phyloP scores from a whole-genome alignment of 2,113 vertebrate species.

The Oreochromis tanganicae region DNA sequence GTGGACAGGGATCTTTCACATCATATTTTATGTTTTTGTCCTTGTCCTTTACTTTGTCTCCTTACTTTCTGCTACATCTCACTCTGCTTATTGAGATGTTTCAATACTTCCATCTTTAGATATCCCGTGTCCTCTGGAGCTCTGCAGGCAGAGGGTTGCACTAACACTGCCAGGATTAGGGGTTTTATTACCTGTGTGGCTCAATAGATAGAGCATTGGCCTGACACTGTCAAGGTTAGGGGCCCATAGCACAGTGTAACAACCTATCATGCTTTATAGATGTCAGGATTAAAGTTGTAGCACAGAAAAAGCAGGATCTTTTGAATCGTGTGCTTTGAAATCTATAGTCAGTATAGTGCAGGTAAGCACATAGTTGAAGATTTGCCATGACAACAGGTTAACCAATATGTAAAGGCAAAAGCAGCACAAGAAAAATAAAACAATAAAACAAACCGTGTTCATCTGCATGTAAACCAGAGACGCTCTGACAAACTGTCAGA shows the following conservation, averaged over 20 bases:
- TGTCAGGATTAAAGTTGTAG: conserved; percentile 16
- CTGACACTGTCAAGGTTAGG: conserved; percentile 17
- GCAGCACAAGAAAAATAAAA: neutral
- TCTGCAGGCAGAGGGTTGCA: neutral
- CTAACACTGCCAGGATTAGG: conserved; percentile 35
- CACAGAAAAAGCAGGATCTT: neutral
- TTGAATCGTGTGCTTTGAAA: neutral
- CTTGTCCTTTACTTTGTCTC: conserved; percentile 15
- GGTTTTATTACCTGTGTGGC: conserved; percentile 37
- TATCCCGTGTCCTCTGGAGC: conserved; percentile 2
- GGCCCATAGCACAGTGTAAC: neutral
- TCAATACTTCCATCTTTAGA: neutral
- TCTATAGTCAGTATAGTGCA: neutral
- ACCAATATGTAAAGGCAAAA: neutral
- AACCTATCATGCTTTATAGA: neutral
- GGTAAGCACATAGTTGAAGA: neutral
- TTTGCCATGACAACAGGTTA: neutral
- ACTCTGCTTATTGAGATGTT: conserved; percentile 22
- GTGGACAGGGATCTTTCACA: neutral
- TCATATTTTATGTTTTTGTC: conserved; percentile 6
- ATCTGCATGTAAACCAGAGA: neutral
- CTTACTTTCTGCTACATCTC: neutral
- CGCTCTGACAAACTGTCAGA: neutral
- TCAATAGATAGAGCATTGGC: conserved; percentile 28
- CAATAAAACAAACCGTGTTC: accelerated